Base-by-base conservation (phyloP, 2,888 invertebrate genomes). In the Chrysodeixis includens region DNA sequence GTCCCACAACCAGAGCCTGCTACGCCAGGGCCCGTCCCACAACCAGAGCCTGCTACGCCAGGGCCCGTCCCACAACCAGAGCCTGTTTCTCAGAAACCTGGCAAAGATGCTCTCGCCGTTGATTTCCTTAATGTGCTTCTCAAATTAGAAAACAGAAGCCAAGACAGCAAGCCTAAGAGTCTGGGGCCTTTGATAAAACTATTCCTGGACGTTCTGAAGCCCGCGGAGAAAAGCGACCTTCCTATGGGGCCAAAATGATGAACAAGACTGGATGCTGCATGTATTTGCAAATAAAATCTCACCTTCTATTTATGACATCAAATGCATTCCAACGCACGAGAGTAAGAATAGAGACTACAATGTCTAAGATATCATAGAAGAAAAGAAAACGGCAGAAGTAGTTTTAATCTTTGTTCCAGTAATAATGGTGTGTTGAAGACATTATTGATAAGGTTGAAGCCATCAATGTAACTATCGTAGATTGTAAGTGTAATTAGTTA, bases 41-140 rank as follows among this genome's bases (percentile, higher is more conserved):
- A 22, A 14, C 51, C 51, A 14, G 14, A 16, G 26, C 12, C 26
- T 0, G 18, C 8, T 12, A 3, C 52, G 26, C 52, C 26, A 20
- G 26, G 14, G 22, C 52, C 26, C 4, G 14, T 22, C 3, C 52
- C 52, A 26, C 26, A 30, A 12, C 20, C 22, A 51, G 14, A 51
- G 20, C 51, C 22, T 9, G 51, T 49, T 9, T 30, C 16, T 12
- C 51, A 56, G 4, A 67, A 49, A 16, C 60, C 65, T 44, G 30
- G 64, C 7, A 56, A 75, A 32, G 58, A 72, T 12, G 18, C 53
- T 1, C 63, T 54, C 8, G 44, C 77, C 14, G 56, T 75, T 9
- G 77, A 73, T 26, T 72, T 76, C 5, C 63, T 75, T 0, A 75
- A 76, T 32, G n/a, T 63, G 8, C 62, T 71, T 0, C 55, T 75